Evolutionary conservation across 2,113 vertebrate genomes (phyloP), one percentile per base, ranked within the genome.

Genomic region (Sander lucioperca): DNA sequence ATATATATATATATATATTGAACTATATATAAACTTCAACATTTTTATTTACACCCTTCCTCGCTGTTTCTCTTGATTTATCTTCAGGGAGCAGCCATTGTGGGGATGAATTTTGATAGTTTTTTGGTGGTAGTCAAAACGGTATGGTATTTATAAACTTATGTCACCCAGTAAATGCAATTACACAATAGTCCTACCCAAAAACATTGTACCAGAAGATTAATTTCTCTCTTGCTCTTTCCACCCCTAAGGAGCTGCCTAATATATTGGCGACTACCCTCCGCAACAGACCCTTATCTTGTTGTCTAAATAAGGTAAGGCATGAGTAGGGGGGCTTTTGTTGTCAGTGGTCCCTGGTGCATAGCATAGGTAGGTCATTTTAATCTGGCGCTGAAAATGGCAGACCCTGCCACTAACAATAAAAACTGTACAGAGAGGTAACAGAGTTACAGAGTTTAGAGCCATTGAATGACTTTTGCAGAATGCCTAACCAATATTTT

Each of bases 61-160:
- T 53, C 4, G 14, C 16, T 74, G 19, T 33, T 43, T 82, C 21
- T 80, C 19, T 82, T 51, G 5, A 53, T 47, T 63, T 16, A 13
- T 6, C 59, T 33, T 48, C 51, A 80, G 84, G 0, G 0, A 21
- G 12, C 0, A 21, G 23, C 1, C n/a, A 12, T 9, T 27, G 2
- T 1, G 1, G 1, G 23, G 64, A 78, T 65, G 16, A n/a, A 1
- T n/a, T 0, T 25, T 0, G 2, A 10, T 21, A 0, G 0, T 57
- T 1, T 25, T 58, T 11, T 74, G 4, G 13, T 3, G 11, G 19
- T 0, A 2, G 0, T 43, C 15, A 61, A 51, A 57, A 36, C 47
- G 82, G 86, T 88, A 86, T 0, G 12, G 0, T 47, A 19, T 51
- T 19, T 6, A 27, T 58, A 19, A 36, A 33, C 1, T 27, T 10